Percentiles rank a stretch among this genome's conserved stretches.
phyloP scores from a whole-genome alignment of 2,113 vertebrate species.

The Rallus limicola region DNA sequence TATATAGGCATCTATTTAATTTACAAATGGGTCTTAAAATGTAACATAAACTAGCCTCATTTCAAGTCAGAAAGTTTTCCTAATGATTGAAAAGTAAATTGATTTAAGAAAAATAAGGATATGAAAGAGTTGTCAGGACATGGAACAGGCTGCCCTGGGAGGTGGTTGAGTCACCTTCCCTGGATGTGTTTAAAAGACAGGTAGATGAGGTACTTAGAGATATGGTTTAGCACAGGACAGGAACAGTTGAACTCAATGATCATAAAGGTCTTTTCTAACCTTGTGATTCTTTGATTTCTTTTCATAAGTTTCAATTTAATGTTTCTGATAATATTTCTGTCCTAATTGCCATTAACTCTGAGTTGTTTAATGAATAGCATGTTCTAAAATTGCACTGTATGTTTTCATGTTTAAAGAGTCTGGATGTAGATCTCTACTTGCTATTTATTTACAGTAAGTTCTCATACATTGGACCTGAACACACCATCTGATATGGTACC shows the following conservation, averaged over 20 bases:
- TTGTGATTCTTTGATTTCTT: background rate
- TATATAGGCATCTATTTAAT: background rate
- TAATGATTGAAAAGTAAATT: background rate
- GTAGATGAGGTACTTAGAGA: too few relatives aligned
- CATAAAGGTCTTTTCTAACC: too few relatives aligned
- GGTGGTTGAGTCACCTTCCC: too few relatives aligned
- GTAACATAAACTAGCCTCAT: background rate
- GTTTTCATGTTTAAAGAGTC: background rate
- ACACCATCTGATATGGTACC: slow-evolving; percentile 50
- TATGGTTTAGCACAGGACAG: too few relatives aligned
- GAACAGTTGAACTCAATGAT: too few relatives aligned
- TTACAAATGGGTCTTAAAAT: background rate
- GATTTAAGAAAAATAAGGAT: background rate
- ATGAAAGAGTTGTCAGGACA: too few relatives aligned
- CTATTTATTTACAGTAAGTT: slow-evolving; percentile 20
- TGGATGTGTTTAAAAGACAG: too few relatives aligned
- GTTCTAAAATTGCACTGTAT: background rate
- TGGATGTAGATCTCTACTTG: background rate
- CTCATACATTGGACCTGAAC: slow-evolving; percentile 9
- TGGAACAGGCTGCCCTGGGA: too few relatives aligned
- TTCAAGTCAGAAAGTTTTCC: background rate
- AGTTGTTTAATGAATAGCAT: background rate
- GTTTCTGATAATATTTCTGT: background rate
- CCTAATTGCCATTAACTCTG: background rate
- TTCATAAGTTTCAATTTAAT: background rate